These are phyloP conservation scores for Nephotettix cincticeps DNA, from an alignment of 1,140 invertebrate genomes.

Conservation along the genomic window DNA sequence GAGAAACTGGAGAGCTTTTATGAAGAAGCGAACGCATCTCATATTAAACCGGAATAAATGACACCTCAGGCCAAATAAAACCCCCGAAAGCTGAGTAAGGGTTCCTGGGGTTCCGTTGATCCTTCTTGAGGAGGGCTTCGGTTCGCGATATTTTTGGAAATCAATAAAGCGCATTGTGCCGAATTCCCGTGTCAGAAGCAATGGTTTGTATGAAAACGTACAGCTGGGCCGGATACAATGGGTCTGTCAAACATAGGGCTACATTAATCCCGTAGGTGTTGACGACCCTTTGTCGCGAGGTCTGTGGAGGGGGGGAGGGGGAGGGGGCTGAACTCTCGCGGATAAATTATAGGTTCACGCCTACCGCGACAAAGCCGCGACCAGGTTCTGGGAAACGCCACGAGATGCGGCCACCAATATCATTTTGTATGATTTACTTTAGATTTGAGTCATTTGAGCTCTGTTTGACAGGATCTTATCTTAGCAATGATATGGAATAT, in stretches of 20 bases:
- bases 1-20: too few relatives aligned
- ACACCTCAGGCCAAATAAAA: too few relatives aligned
- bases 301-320: background rate
- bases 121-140: too few relatives aligned
- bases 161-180: conserved; percentile 15
- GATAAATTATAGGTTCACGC: conserved; percentile 17
- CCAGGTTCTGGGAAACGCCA: background rate
- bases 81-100: too few relatives aligned
- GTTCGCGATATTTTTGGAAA: conserved; percentile 12
- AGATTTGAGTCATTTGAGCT: too few relatives aligned
- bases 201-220: background rate
- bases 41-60: too few relatives aligned
- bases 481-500: too few relatives aligned
- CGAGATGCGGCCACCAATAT: too few relatives aligned
- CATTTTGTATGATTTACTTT: too few relatives aligned
- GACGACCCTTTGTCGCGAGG: background rate
- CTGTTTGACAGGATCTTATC: too few relatives aligned
- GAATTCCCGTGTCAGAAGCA: background rate
- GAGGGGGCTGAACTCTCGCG: background rate
- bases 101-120: too few relatives aligned
- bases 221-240: background rate
- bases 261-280: conserved; percentile 2
- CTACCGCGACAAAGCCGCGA: background rate
- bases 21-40: too few relatives aligned
- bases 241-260: background rate